Evolutionary conservation across 2,888 invertebrate genomes (phyloP), one percentile per base, ranked within the genome.

Genomic region (Periphyllus acericola): DNA sequence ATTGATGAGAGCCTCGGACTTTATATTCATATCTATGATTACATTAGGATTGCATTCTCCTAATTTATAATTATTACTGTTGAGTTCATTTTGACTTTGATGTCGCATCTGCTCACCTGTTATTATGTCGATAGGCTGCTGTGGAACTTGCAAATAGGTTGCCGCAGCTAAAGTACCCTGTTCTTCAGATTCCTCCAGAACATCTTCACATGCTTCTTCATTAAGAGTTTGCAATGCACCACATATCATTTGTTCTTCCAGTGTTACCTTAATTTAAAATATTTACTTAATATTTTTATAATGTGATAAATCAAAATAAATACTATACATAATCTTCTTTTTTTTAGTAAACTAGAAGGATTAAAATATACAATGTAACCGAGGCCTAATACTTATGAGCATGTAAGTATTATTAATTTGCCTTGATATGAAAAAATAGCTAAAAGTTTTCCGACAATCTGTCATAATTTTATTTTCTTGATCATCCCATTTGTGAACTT

Each of bases 211-310:
- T 14, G 97, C 97, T 92, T 97, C 97, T 93, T 98, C 97, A 92
- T 97, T 98, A 60, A 98, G 93, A 0, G 97, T 97, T 92, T 97
- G 97, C 89, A 98, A 93, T 3, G 97, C 97, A 89, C 97, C 97
- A 92, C 97, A 97, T 90, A 98, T 97, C 96, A 97, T 97, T 92
- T 97, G 97, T 91, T 98, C 97, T 92, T 98, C 98, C 90, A 98
- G 93, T 0, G 97, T 97, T 89, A 98, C 97, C 97, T 98, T 60
- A 32, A 92, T 34, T 91, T 92, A 90, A 88, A 40, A 88, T 75
- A 88, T 66, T 52, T 36, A 85, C 34, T 46, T 74, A 55, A 82
- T 46, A 82, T 82, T 25, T 46, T 34, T 72, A 40, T 40, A 9
- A 55, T 2, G 55, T 4, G 5, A 25, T 74, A 36, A 83, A 72